Evolutionary conservation across 1,140 invertebrate genomes (phyloP).

Genomic region (Zaprionus taronus): DNA sequence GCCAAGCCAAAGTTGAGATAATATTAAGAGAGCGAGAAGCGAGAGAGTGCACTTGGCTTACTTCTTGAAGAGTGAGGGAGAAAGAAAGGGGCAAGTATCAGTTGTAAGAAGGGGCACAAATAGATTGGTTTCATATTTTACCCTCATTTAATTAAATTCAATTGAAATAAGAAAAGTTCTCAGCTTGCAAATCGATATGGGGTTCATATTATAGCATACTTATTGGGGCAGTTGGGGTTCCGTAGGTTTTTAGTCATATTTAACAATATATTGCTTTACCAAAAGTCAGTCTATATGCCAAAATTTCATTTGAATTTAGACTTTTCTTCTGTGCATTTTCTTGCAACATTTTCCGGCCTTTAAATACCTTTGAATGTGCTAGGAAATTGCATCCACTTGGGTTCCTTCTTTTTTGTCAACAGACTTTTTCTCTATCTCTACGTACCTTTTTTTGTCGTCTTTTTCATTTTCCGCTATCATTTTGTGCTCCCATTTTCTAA

Average conservation of each 20-base stretch:
- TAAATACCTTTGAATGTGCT: constrained; percentile 2
- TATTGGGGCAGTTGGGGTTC: neutral
- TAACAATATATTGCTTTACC: neutral
- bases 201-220: neutral
- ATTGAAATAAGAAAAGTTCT: neutral
- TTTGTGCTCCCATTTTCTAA: constrained; percentile 17
- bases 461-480: constrained; percentile 26
- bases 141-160: neutral
- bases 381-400: constrained; percentile 3
- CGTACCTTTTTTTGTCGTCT: neutral
- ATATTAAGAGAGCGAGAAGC: constrained; percentile 22
- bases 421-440: constrained; percentile 1
- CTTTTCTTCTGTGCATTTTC: neutral
- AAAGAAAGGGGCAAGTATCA: neutral
- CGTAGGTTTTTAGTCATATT: no score
- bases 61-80: neutral
- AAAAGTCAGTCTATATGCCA: neutral
- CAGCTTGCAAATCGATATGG: neutral
- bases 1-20: constrained; percentile 37
- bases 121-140: neutral
- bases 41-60: constrained; percentile 13
- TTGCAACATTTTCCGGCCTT: neutral
- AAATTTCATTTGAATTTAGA: neutral
- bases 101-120: neutral
- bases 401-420: neutral